Evolutionary conservation across 2,888 invertebrate genomes (phyloP), one percentile per base, ranked within the genome.

Genomic region (Drosophila nr. medialis): DNA sequence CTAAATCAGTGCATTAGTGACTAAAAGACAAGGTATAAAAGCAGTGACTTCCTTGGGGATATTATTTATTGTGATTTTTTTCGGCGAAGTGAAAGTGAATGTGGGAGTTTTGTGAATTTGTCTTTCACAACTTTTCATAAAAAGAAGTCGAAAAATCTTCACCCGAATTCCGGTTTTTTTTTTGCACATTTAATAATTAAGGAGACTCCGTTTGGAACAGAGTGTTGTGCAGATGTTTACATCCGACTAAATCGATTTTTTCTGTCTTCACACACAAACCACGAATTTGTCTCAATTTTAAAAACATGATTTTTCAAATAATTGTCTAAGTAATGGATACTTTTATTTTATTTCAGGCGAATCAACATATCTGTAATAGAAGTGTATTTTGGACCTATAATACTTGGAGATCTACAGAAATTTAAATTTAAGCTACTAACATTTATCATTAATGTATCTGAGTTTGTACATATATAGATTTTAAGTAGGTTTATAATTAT

Each of bases 361-460:
- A 91, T 92, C 91, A 75, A 92, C 92, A 85, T 92, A 92, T 86
- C 90, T 92, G 80, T 92, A 86, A 91, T 61, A 65, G 76, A 76
- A 67, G 64, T 72, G 71, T 83, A 75, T 81, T 75, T 80, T 72
- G 73, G 77, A 83, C 75, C 86, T 80, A 67, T 70, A 73, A 71
- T 67, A 80, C 69, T 80, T 83, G 84, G 85, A 79, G 80, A 89
- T 85, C 79, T 89, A 62, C 73, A 79, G 67, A 64, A 86, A 71
- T 68, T 77, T 79, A 76, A 81, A 63, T 72, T 64, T 70, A 73
- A 84, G 74, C 65, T 86, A 69, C 81, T 83, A 81, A 81, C 38
- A 69, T 69, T 69, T 70, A 81, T 66, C 73, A 71, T 83, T 61
- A 83, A 86, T 82, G 67, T 81, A 82, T 80, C 74, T 63, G 77